phyloP scores from a whole-genome alignment of 2,113 vertebrate genomes.

The Sterrhoptilus dennistouni region DNA sequence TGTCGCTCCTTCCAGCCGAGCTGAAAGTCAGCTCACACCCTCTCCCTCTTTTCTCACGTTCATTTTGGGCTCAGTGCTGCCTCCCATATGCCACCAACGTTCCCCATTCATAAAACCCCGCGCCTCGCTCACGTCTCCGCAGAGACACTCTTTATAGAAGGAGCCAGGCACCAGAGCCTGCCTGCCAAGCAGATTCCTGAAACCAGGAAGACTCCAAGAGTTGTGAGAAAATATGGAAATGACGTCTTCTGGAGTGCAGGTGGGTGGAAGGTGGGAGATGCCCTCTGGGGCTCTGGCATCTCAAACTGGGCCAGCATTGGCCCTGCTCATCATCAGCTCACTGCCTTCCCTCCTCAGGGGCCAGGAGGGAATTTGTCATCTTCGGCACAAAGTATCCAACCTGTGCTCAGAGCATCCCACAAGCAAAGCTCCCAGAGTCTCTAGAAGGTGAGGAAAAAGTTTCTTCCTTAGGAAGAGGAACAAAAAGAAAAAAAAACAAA shows the following conservation, averaged over 20 bases:
- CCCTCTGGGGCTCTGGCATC: not conserved
- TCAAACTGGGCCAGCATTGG: not conserved
- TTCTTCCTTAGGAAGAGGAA: not conserved
- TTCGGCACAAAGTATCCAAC: accelerated
- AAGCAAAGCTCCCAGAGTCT: not conserved
- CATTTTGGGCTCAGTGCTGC: not conserved
- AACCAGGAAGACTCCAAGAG: not conserved
- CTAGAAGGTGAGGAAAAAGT: not conserved
- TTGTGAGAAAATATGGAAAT: not conserved
- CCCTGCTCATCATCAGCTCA: not conserved
- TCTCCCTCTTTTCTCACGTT: not conserved
- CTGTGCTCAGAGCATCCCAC: not conserved
- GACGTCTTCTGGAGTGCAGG: not conserved
- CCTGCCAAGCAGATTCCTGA: not conserved
- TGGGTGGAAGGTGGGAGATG: not conserved
- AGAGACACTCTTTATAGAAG: not conserved
- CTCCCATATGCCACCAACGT: not conserved
- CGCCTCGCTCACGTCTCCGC: not conserved
- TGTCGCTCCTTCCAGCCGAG: not conserved
- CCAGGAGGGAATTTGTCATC: accelerated
- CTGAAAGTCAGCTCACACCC: not conserved
- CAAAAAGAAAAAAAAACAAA: not conserved
- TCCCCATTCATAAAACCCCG: not conserved
- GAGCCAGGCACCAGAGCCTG: not conserved
- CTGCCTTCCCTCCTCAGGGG: not conserved